Evolutionary conservation across 1,140 invertebrate species (phyloP), one percentile per base, ranked within the genome.

Genomic region (Drosophila simulans): DNA sequence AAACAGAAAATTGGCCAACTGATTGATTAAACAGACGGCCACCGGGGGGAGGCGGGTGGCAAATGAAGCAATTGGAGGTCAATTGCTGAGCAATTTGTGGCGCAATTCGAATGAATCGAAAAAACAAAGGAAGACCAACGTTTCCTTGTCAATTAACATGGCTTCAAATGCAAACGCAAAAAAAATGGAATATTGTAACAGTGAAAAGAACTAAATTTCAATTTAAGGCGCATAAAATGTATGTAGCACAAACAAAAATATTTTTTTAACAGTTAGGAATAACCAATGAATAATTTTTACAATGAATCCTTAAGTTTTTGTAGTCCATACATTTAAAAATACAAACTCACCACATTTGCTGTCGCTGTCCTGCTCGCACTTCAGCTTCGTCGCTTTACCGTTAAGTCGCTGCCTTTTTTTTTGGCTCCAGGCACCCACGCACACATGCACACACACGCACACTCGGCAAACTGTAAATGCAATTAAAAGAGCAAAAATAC

Each of bases 61-160:
- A 40, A 63, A 64, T 74, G 34, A 62, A 59, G 54, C 58, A 65
- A 76, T 57, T 76, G 60, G 70, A 76, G 72, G 72, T 76, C 72
- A 76, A 75, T 75, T 62, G 60, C 74, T 53, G 60, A 52, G 40
- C 71, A 74, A 64, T 75, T 72, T 51, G 55, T 72, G 69, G 72
- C 72, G 72, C 71, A 76, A 53, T 76, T 71, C 34, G 55, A 42
- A 55, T 49, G n/a, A 69, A 59, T 51, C 55, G 34, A 20, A 59
- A 54, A 77, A 69, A 37, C 60, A 54, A 49, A 51, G 31, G n/a
- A 60, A 52, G 3, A 37, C 34, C n/a, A 46, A 31, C 56, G 40
- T 70, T 70, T 70, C 10, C 64, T 46, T 70, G 65, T 70, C 68
- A 57, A 69, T 71, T 70, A 70, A 56, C 63, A 45, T 66, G 63